Evolutionary conservation across 2,113 vertebrate genomes (phyloP).

Genomic region (Rhipidura dahli): DNA sequence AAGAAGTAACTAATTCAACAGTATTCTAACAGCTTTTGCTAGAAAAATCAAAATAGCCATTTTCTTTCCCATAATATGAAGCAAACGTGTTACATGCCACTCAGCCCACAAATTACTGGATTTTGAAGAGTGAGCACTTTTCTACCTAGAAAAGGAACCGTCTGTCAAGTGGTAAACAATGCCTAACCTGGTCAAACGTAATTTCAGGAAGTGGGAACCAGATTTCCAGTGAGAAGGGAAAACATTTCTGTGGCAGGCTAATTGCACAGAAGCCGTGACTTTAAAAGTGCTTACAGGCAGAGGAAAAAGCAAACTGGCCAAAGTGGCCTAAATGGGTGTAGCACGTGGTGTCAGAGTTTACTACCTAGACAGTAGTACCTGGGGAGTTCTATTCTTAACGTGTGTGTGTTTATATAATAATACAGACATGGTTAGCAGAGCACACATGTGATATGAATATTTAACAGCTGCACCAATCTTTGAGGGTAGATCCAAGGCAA

Average conservation of each 20-base stretch:
- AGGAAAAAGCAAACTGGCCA: not conserved
- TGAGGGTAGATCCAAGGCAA: not conserved
- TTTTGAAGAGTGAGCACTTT: not conserved
- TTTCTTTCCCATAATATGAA: not conserved
- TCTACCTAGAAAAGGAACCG: not conserved
- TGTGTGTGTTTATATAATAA: not conserved
- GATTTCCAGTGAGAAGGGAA: not conserved
- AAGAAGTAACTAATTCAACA: not conserved
- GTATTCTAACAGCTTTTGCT: not conserved
- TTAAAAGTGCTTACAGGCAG: not conserved
- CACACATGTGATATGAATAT: not conserved
- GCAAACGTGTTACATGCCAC: not conserved
- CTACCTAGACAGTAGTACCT: not conserved
- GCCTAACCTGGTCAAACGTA: not conserved
- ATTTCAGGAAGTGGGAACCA: not conserved
- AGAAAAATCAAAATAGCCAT: not conserved
- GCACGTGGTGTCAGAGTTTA: not conserved
- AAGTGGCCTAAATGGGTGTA: not conserved
- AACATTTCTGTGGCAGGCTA: not conserved
- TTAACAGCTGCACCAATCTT: not conserved
- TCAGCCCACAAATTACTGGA: not conserved
- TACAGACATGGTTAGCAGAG: not conserved
- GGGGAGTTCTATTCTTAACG: not conserved
- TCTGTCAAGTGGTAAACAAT: not conserved
- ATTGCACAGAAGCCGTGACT: not conserved